Evolutionary conservation across 2,113 vertebrate species (phyloP).

Genomic region (Condylura cristata): DNA sequence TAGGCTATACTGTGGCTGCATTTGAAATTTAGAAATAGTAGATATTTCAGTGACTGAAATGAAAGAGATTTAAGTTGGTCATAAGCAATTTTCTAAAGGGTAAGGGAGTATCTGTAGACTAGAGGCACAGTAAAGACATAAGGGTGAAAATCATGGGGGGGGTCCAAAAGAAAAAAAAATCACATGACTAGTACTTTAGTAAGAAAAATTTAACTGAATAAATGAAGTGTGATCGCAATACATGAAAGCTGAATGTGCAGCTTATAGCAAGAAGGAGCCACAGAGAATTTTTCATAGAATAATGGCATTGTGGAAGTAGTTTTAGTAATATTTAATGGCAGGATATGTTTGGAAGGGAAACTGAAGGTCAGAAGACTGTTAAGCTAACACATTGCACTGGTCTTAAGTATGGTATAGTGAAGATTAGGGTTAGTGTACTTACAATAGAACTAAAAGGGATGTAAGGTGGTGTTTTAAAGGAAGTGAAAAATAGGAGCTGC

Average conservation of each 20-base stretch:
- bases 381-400: not conserved
- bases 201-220: not conserved
- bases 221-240: not conserved
- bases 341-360: not conserved
- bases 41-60: not conserved
- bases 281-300: not conserved
- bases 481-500: not conserved
- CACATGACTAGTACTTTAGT: not conserved
- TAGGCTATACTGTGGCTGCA: not conserved
- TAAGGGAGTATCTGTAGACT: not conserved
- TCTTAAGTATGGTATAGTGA: not conserved
- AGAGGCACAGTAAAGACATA: not conserved
- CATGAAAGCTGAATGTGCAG: not conserved
- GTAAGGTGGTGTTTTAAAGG: not conserved
- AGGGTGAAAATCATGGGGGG: not conserved
- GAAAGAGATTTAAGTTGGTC: not conserved
- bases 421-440: not conserved
- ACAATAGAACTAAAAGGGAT: not conserved
- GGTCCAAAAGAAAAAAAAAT: not conserved
- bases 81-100: not conserved
- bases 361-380: not conserved
- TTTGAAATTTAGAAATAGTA: slow-evolving; percentile 19
- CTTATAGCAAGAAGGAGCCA: not conserved
- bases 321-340: not conserved
- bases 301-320: not conserved